Evolutionary conservation across 2,888 invertebrate species (phyloP), one percentile per base, ranked within the genome.

Genomic region (Papilio elwesi): DNA sequence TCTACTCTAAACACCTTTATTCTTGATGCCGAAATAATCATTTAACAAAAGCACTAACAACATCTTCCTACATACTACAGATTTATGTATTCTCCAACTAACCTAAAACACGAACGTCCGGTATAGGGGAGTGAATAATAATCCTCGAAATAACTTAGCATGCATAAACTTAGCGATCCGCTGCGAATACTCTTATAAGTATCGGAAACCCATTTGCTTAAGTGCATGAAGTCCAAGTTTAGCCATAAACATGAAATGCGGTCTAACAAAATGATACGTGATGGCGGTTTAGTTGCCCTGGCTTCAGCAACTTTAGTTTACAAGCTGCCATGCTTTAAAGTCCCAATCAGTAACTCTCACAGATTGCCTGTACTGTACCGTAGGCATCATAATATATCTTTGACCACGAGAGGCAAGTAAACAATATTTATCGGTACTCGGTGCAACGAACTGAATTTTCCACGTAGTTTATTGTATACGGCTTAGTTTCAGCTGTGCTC

Each of bases 121-220:
- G 36, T 68, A 36, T 15, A 63, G 48, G 12, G 49, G 51, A 64
- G 71, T 71, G 68, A 55, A 63, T 68, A 73, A 73, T 73, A 69
- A 69, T 66, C 57, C 59, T 59, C 57, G 36, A 73, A 85, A 90
- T 90, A 89, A 87, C 87, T 90, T 84, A 86, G 82, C 83, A 86
- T 85, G 84, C 84, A 88, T 89, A 87, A 88, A 74, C 75, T 66
- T 75, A 84, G 83, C 86, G 85, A 83, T 88, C 86, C 85, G 82
- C 84, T 81, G 84, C 83, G 83, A 83, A 87, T 87, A 89, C 87
- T 87, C 82, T 90, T 91, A 88, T 89, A 92, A 92, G 90, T 92
- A 93, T 93, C 90, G 91, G 90, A 92, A 93, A 92, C 85, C 92
- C 91, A 93, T 93, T 93, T 91, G 85, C 90, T 85, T 93, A 91